Evolutionary conservation across 2,797 vertebrate genomes (phyloP).

Genomic region (Pteronotus mesoamericanus): DNA sequence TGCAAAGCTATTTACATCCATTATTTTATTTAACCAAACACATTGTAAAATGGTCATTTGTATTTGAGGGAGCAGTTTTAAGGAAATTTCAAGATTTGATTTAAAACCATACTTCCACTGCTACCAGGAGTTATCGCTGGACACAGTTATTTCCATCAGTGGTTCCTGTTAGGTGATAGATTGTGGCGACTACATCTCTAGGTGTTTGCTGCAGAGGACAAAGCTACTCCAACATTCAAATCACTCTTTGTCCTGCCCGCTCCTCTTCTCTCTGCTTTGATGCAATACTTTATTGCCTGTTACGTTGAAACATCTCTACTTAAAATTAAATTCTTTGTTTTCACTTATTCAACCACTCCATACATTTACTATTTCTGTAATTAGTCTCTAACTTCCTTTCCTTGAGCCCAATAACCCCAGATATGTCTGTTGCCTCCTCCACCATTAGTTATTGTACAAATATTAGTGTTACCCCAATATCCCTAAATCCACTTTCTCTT

Average conservation of each 20-base stretch:
- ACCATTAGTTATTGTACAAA: accelerated
- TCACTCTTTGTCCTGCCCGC: neutral
- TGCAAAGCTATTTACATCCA: constrained; percentile 30
- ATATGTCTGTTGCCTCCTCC: accelerated
- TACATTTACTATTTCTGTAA: neutral
- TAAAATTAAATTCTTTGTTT: neutral
- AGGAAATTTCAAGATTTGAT: constrained; percentile 50
- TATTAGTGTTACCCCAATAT: too few relatives aligned
- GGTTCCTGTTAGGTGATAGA: neutral
- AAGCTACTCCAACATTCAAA: neutral
- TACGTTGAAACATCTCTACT: neutral
- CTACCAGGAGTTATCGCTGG: neutral
- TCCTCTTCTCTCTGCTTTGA: neutral
- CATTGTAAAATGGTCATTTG: constrained; percentile 46
- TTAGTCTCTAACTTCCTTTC: neutral
- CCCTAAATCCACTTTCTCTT: neutral
- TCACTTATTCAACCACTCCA: neutral
- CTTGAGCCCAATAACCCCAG: neutral
- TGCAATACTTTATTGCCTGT: neutral
- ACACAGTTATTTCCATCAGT: neutral
- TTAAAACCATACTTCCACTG: constrained; percentile 13
- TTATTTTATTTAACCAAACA: constrained; percentile 57
- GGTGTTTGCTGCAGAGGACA: neutral
- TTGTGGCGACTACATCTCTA: neutral
- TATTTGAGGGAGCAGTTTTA: constrained; percentile 40